Evolutionary conservation across 2,113 vertebrate species (phyloP).

Genomic region (Turnix velox): DNA sequence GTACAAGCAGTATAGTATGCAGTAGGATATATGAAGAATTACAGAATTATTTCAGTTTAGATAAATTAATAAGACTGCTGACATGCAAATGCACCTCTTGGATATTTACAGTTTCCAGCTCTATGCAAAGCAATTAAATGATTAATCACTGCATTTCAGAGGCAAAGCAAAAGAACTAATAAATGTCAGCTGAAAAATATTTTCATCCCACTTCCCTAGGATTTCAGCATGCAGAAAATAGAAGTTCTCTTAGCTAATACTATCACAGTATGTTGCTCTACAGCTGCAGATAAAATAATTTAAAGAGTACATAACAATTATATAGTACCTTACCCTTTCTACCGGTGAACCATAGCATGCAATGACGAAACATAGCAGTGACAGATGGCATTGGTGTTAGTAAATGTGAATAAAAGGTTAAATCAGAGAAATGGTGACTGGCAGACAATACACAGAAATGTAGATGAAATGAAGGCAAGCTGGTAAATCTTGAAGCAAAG

Average conservation of each 20-base stretch:
- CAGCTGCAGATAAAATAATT: slow-evolving; percentile 12
- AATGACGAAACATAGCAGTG: slow-evolving; percentile 98
- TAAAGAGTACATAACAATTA: slow-evolving; percentile 56
- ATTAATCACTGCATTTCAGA: not conserved
- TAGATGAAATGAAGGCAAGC: slow-evolving; percentile 75
- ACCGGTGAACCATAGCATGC: slow-evolving; percentile 98
- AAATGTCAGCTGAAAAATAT: slow-evolving; percentile 15
- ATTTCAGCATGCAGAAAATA: not conserved
- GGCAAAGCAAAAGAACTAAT: slow-evolving; percentile 12
- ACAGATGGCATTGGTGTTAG: slow-evolving; percentile 92
- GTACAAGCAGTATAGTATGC: not conserved
- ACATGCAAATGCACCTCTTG: not conserved
- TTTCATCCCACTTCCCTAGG: not conserved
- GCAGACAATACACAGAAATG: slow-evolving; percentile 75
- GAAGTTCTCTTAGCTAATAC: not conserved
- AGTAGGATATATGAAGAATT: too few species aligned
- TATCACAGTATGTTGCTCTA: not conserved
- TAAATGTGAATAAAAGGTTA: slow-evolving; percentile 74
- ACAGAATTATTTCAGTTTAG: not conserved
- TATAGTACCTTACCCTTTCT: slow-evolving; percentile 93
- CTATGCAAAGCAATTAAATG: slow-evolving; percentile 6
- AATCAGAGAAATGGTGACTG: slow-evolving; percentile 74
- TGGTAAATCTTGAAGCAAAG: slow-evolving; percentile 75
- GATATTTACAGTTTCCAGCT: not conserved
- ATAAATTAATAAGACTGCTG: not conserved